Evolutionary conservation across 2,113 vertebrate species (phyloP).

Genomic region (Sebastes fasciatus): DNA sequence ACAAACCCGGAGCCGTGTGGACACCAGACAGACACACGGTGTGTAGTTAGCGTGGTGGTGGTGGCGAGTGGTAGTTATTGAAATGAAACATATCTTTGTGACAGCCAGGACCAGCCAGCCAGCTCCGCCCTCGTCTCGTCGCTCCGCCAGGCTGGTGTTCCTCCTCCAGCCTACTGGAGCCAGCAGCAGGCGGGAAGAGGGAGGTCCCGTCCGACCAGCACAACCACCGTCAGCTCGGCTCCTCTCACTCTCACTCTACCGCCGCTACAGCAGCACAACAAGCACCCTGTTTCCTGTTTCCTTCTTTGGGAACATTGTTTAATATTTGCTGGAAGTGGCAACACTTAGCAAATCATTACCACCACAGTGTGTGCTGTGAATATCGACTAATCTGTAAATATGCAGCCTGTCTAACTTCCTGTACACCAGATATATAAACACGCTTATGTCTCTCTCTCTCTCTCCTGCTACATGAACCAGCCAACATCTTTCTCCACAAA

Average conservation of each 20-base stretch:
- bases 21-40: background rate
- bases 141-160: background rate
- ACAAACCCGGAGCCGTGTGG: background rate
- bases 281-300: slow-evolving; percentile 20
- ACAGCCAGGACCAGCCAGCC: slow-evolving; percentile 3
- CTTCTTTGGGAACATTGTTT: background rate
- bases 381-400: background rate
- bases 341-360: background rate
- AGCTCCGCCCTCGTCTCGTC: slow-evolving; percentile 50
- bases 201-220: slow-evolving; percentile 37
- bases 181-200: slow-evolving; percentile 32
- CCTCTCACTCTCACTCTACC: too few species aligned
- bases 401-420: background rate
- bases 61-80: background rate
- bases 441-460: background rate
- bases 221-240: background rate
- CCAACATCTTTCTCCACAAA: background rate
- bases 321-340: background rate
- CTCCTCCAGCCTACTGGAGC: slow-evolving; percentile 39
- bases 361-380: background rate
- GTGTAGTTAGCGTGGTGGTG: background rate
- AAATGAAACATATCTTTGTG: slow-evolving; percentile 28
- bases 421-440: background rate
- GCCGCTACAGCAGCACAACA: background rate
- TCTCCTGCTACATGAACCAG: background rate